Base-by-base conservation (phyloP, 2,888 invertebrate genomes). In the Autographa pulchrina region DNA sequence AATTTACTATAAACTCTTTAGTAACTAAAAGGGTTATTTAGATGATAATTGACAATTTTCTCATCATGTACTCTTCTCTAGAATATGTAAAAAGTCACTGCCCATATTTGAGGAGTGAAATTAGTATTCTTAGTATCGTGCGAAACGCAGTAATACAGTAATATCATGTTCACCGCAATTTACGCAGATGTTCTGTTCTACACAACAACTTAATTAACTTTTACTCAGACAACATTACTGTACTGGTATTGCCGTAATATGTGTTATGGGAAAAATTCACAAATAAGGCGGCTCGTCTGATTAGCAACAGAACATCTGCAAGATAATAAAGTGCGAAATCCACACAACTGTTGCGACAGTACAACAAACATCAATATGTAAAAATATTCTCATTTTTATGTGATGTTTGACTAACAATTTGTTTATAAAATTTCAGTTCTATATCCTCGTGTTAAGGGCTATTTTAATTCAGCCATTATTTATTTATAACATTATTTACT, bases 401-500 rank as follows among this genome's bases (percentile, higher is more conserved):
- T 16, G 43, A 48, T n/a, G 16, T 38, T 38, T 11, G 11, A 38
- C n/a, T 43, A 16, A 14, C 43, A 43, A n/a, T n/a, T n/a, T 43
- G 14, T 48, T 48, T n/a, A 6, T n/a, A n/a, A 16, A 48, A 48
- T 16, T n/a, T 16, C 20, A 54, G 20, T 11, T 20, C 0, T 56
- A 56, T 56, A 7, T 25, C 11, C 13, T 13, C 8, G 20, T 25
- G 0, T 25, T 25, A 25, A 25, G 54, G 9, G 7, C 25, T 5
- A 48, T 25, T 56, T 56, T 56, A 56, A 25, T 20, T 56, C 3
- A 20, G 13, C 54, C 4, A 56, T 56, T 25, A 25, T 11, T 25
- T 56, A 56, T 56, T 56, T 25, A 56, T 56, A 76, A 76, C 20
- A 71, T 77, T 75, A 63, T 58, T 65, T 76, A 77, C 76, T 63